Evolutionary conservation across 2,888 invertebrate species (phyloP), one percentile per base, ranked within the genome.

Genomic region (Folsomia candida): DNA sequence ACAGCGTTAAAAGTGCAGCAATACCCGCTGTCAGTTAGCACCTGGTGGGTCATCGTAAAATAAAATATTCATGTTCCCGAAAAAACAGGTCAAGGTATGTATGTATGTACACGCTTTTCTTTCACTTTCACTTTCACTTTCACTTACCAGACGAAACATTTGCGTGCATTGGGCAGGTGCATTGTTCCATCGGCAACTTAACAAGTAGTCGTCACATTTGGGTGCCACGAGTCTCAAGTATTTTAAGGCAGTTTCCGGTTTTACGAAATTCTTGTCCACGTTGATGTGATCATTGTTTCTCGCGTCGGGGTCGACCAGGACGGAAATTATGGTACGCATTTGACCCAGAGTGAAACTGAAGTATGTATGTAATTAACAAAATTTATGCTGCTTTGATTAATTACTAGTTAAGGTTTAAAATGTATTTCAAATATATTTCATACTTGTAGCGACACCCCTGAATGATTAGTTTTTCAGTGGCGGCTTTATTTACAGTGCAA

Each of bases 1-100:
- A 76, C 68, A 1, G 79, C 73, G 63, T 79, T 79, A 68, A 79
- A 79, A 1, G 77, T 79, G 51, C 79, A 79, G 51, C 79, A 79
- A 68, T 79, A 79, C 51, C 79, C 79, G 0, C 76, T 73, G 57
- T 79, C 79, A 6, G 79, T 79, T 4, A 79, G 59, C 6, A 75
- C 64, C 64, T 64, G 26, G n/a, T n/a, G n/a, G n/a, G n/a, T n/a
- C n/a, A n/a, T n/a, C n/a, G n/a, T n/a, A n/a, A n/a, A n/a, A n/a
- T n/a, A n/a, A n/a, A n/a, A n/a, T n/a, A n/a, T n/a, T n/a, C n/a
- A n/a, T n/a, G n/a, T n/a, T n/a, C n/a, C n/a, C n/a, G n/a, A n/a
- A n/a, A n/a, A n/a, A n/a, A n/a, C 18, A 47, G 47, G 47, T 47
- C 47, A 47, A 18, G 47, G 47, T 47, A 18, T 18, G 47, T 11